A percentile compares a stretch with the other conserved stretches of the same genome.
Evolutionary conservation across 2,797 vertebrate species (phyloP).

Genomic region (Chaetophractus vellerosus): DNA sequence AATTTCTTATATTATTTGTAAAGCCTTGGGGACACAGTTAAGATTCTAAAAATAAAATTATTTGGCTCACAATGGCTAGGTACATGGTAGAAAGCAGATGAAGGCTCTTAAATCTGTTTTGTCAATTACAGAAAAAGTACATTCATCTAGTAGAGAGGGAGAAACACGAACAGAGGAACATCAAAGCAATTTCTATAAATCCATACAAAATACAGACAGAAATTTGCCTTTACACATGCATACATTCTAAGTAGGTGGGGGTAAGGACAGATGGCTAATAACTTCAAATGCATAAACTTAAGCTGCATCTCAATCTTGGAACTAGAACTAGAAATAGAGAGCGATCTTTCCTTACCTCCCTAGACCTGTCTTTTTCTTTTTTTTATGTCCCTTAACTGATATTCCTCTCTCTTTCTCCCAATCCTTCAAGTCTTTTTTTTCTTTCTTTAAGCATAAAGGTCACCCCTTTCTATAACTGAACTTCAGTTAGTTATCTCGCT

Average conservation of each 20-base stretch:
- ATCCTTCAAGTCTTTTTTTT: not conserved
- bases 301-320: not conserved
- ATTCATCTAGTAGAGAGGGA: not conserved
- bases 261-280: not conserved
- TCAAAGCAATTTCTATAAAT: not conserved
- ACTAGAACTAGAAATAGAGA: not conserved
- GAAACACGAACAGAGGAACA: not conserved
- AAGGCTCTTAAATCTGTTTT: conserved; percentile 31
- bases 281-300: not conserved
- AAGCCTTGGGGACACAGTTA: not conserved
- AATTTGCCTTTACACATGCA: not conserved
- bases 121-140: not conserved
- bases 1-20: conserved; percentile 33
- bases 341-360: not conserved
- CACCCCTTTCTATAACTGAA: not conserved
- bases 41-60: conserved; percentile 53
- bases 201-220: not conserved
- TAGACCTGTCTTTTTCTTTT: not conserved
- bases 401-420: conserved; percentile 10
- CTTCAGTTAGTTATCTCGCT: conserved; percentile 25
- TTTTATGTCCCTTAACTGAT: not conserved
- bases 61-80: not conserved
- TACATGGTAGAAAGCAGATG: not conserved
- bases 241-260: not conserved
- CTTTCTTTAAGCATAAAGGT: not conserved